A percentile compares a stretch with the other conserved stretches of the same genome.
Evolutionary conservation across 2,113 vertebrate genomes (phyloP).

Genomic region (Pseudopodoces humilis): DNA sequence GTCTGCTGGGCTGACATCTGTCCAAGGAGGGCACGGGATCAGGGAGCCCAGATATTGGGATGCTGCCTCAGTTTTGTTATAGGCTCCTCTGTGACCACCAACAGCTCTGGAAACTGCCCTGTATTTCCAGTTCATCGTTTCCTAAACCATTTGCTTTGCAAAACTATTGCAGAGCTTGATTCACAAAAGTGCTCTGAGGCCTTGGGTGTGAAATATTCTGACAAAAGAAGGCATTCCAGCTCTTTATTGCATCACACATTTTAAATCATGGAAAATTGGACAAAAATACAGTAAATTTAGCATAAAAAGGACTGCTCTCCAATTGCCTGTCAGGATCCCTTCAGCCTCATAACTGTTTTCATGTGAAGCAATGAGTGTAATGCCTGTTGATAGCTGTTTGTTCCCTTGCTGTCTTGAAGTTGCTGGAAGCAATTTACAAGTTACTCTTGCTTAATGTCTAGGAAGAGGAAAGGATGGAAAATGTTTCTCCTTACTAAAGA

Average conservation of each 20-base stretch:
- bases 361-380: constrained; percentile 39
- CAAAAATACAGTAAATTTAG: constrained; percentile 41
- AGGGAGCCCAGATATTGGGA: background rate
- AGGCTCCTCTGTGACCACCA: background rate
- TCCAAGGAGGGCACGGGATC: rapidly evolving
- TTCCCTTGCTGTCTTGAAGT: constrained; percentile 48
- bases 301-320: constrained; percentile 41
- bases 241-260: constrained; percentile 34
- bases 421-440: constrained; percentile 65
- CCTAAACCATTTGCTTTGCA: background rate
- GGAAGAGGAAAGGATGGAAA: constrained; percentile 51
- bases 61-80: rapidly evolving
- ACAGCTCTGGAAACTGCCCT: background rate
- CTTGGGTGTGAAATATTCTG: constrained; percentile 39
- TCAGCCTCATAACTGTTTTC: constrained; percentile 35
- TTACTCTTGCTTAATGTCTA: constrained; percentile 53
- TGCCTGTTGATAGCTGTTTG: constrained; percentile 60
- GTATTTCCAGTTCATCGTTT: background rate
- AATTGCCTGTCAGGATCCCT: constrained; percentile 37
- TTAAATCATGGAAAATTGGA: constrained; percentile 57
- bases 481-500: constrained; percentile 11
- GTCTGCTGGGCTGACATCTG: background rate
- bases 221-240: constrained; percentile 23
- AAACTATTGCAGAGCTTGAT: background rate
- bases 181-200: constrained; percentile 24